phyloP scores from a whole-genome alignment of 2,888 invertebrate species.

The Cartodere bifasciata region DNA sequence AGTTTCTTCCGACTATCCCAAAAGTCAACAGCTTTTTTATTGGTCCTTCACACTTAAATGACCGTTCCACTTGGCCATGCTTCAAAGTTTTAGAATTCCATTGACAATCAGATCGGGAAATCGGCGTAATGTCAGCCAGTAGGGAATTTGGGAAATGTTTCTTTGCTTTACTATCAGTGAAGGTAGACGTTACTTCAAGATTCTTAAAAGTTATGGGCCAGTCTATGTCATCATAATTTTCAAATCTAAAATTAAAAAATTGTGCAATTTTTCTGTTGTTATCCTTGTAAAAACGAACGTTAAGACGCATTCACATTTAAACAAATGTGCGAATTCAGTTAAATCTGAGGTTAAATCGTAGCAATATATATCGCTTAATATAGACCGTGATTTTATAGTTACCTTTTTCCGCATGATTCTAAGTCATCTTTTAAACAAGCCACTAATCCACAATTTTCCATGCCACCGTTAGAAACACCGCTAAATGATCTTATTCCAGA shows the following conservation, averaged over 20 bases:
- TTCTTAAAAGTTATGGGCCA: slow-evolving; percentile 37
- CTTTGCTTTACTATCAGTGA: slow-evolving; percentile 33
- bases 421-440: slow-evolving; percentile 6
- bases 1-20: slow-evolving; percentile 42
- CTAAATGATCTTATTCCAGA: slow-evolving; percentile 8
- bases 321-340: no score
- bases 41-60: slow-evolving; percentile 28
- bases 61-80: slow-evolving; percentile 15
- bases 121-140: slow-evolving; percentile 38
- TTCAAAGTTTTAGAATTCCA: slow-evolving; percentile 14
- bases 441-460: slow-evolving; percentile 9
- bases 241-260: slow-evolving; percentile 33
- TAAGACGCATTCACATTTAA: no score
- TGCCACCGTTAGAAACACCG: no score
- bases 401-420: slow-evolving; percentile 8
- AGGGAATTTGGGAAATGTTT: slow-evolving; percentile 40
- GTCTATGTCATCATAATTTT: slow-evolving; percentile 30
- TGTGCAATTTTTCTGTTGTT: no score
- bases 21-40: slow-evolving; percentile 39
- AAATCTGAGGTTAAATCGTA: slow-evolving; percentile 7
- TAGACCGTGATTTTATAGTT: no score
- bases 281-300: no score
- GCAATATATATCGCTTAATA: no score
- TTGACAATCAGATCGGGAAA: slow-evolving; percentile 24
- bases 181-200: slow-evolving; percentile 35